A percentile compares a stretch with the other conserved stretches of the same genome.
Evolutionary conservation across 1,140 invertebrate genomes (phyloP).

Genomic region (Lepeophtheirus salmonis): DNA sequence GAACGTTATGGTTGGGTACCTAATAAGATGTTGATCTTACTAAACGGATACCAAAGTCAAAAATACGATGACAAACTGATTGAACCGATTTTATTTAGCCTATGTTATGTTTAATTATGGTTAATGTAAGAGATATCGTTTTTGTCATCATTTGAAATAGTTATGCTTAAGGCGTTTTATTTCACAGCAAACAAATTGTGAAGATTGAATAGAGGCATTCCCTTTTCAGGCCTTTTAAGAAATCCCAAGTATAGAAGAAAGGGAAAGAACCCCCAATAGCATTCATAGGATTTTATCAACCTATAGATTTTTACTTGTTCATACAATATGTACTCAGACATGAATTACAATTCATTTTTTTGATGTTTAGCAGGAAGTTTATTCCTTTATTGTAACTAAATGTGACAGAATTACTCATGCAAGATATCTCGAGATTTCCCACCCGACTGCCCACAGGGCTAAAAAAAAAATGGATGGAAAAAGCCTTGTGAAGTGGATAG

Average conservation of each 20-base stretch:
- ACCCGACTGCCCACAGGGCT: no score
- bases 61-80: neutral
- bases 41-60: neutral
- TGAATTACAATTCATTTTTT: no score
- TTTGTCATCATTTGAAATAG: no score
- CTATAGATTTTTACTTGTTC: no score
- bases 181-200: neutral
- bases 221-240: slow-evolving; percentile 22
- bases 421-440: no score
- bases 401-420: no score
- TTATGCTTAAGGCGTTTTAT: neutral
- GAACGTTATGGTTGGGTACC: slow-evolving; percentile 31
- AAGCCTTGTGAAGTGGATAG: no score
- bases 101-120: slow-evolving; percentile 7
- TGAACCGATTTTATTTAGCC: neutral
- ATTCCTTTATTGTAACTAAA: no score
- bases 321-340: no score
- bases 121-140: slow-evolving; percentile 3
- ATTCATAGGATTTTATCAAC: no score
- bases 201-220: slow-evolving; percentile 22
- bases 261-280: slow-evolving; percentile 18
- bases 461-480: no score
- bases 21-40: neutral
- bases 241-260: slow-evolving; percentile 21
- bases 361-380: no score